phyloP scores from a whole-genome alignment of 2,888 invertebrate species.

The Euphydryas editha region DNA sequence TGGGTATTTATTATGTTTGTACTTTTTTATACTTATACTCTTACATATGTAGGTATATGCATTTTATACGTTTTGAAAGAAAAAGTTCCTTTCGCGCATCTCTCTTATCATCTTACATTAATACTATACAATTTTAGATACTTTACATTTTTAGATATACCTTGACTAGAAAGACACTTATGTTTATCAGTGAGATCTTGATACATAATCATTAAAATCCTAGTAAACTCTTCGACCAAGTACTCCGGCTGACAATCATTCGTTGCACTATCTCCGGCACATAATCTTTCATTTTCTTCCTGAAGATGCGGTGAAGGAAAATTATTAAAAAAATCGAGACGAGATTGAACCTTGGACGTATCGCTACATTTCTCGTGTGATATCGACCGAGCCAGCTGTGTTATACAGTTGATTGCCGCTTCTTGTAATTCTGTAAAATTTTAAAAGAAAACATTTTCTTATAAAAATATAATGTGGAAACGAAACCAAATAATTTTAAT shows the following conservation, averaged over 20 bases:
- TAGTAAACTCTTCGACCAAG: constrained; percentile 66
- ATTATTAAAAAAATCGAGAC: constrained; percentile 59
- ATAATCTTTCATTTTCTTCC: constrained; percentile 40
- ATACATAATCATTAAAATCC: constrained; percentile 60
- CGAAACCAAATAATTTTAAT: too few species aligned
- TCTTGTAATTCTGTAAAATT: constrained; percentile 67
- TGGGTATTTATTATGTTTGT: too few species aligned
- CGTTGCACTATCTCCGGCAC: constrained; percentile 51
- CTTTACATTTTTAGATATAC: constrained; percentile 47
- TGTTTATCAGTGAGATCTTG: constrained; percentile 58
- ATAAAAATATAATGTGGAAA: too few species aligned
- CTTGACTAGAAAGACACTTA: constrained; percentile 58
- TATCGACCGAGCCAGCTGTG: constrained; percentile 61
- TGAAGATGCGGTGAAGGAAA: constrained; percentile 55
- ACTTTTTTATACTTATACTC: too few species aligned
- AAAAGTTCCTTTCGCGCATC: too few species aligned
- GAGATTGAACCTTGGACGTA: constrained; percentile 53
- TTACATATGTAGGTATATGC: too few species aligned
- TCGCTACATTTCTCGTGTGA: constrained; percentile 54
- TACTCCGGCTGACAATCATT: constrained; percentile 70
- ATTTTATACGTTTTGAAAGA: too few species aligned
- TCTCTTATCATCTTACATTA: too few species aligned
- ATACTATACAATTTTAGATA: neutral
- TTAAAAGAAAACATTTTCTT: constrained; percentile 3
- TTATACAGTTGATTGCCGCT: constrained; percentile 63